phyloP scores from a whole-genome alignment of 1,140 invertebrate genomes.

The Drosophila ohnishii region DNA sequence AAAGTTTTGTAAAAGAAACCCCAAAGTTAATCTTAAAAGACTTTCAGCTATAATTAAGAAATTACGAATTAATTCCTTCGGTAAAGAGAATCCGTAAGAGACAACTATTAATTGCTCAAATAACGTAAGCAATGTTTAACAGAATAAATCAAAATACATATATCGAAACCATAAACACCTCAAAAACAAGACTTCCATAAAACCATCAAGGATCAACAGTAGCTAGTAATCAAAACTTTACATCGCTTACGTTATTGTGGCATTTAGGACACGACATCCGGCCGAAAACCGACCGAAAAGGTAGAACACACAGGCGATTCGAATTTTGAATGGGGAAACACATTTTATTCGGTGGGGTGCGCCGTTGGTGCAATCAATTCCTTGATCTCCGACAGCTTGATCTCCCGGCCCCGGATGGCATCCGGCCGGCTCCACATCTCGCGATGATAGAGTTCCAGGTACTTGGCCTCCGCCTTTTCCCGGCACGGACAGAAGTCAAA shows the following conservation, averaged over 20 bases:
- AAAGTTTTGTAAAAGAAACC: neutral
- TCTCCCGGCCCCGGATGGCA: slow-evolving; percentile 44
- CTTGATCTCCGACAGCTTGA: slow-evolving; percentile 49
- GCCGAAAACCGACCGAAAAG: slow-evolving; percentile 10
- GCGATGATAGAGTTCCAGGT: slow-evolving; percentile 55
- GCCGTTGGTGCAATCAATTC: slow-evolving; percentile 26
- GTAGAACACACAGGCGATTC: slow-evolving; percentile 24
- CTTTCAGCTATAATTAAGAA: neutral
- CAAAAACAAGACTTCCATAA: no score
- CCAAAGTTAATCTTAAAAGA: neutral
- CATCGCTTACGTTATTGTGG: slow-evolving; percentile 21
- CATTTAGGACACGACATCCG: slow-evolving; percentile 3
- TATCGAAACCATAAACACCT: neutral
- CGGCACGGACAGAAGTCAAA: slow-evolving; percentile 79
- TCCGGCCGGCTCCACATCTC: slow-evolving; percentile 64
- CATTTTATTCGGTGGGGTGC: slow-evolving; percentile 29
- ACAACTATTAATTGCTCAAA: neutral
- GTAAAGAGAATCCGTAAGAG: neutral
- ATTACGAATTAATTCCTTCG: neutral
- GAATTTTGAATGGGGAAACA: slow-evolving; percentile 37
- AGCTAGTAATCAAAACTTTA: neutral
- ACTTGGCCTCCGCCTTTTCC: slow-evolving; percentile 75
- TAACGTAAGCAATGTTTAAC: slow-evolving; percentile 1
- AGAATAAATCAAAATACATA: no score
- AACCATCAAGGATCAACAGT: neutral